A percentile compares a stretch with the other conserved stretches of the same genome.
Evolutionary conservation across 2,888 invertebrate species (phyloP).

Genomic region (Crocallis elinguaria): DNA sequence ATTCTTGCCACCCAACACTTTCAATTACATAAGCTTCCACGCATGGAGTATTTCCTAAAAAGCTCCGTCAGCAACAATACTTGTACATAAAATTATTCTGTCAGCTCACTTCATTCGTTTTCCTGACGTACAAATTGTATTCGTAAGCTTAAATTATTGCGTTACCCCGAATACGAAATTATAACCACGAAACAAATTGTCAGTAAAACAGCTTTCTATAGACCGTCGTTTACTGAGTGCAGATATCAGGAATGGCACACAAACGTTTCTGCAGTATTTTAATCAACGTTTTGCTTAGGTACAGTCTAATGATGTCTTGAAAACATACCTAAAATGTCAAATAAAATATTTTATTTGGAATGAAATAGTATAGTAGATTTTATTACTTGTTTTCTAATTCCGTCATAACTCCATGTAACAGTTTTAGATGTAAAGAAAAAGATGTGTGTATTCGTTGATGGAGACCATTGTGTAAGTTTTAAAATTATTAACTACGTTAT

Average conservation of each 20-base stretch:
- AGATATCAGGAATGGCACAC: background rate
- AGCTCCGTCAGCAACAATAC: constrained; percentile 50
- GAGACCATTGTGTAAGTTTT: too few species aligned
- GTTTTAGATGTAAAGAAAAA: too few species aligned
- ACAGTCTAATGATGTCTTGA: too few species aligned
- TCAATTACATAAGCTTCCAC: constrained; percentile 29
- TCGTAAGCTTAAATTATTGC: constrained; percentile 72
- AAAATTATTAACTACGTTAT: too few species aligned
- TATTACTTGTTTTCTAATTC: too few species aligned
- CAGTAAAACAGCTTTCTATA: constrained; percentile 2
- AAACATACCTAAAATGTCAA: too few species aligned
- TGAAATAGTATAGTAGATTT: too few species aligned
- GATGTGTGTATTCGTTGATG: too few species aligned
- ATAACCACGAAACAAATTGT: constrained; percentile 16
- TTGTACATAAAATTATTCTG: constrained; percentile 65
- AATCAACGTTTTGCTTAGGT: background rate
- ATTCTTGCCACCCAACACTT: constrained; percentile 9
- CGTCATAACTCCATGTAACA: too few species aligned
- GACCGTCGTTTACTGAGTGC: background rate
- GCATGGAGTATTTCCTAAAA: constrained; percentile 36
- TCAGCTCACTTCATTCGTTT: constrained; percentile 68
- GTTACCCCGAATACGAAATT: constrained; percentile 59
- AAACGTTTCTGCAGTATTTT: background rate
- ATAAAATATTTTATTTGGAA: too few species aligned
- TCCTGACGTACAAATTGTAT: constrained; percentile 72